Base-by-base conservation (phyloP, 1,140 invertebrate species). In the Pseudobourletiella spinata region DNA sequence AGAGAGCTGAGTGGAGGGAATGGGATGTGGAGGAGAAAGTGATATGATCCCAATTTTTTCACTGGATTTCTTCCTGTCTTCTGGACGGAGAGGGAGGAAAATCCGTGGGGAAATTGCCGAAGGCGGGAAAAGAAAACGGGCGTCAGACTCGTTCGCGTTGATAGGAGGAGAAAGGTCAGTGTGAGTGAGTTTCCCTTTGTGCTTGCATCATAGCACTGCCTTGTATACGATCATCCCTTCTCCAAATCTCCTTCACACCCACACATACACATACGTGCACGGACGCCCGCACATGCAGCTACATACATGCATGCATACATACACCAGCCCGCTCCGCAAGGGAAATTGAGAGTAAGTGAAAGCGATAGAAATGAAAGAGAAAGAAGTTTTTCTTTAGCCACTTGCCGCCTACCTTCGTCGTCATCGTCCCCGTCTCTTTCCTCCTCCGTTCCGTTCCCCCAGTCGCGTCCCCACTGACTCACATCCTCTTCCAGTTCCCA, bases 101-200 rank as follows among this genome's bases (percentile, higher is more conserved):
- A 48, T 48, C 44, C 44, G 18, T 48, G 44, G 44, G 44, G 44
- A 48, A 48, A 48, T 48, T 48, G 44, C 44, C 44, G 11, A 48
- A 48, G 44, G 44, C 11, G 44, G 44, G 22, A 48, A 22, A 48
- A 48, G 18, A 22, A 39, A 39, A n/a, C 11, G 35, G 4, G 44
- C 11, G 44, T 48, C 44, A 48, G 44, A 48, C 11, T 48, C 18
- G 44, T 48, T 48, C 44, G 44, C 22, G 44, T 48, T 48, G 44
- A 48, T 48, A 48, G 44, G 44, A 48, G 18, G 22, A 48, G 44
- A 48, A 48, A 48, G 44, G 44, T 48, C 44, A 48, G n/a, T n/a
- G 44, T 48, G 14, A 48, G 44, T 15, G 14, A 22, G 44, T 48
- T 22, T 48, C 6, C 44, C 44, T 48, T 39, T 39, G n/a, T 39